Conservation (phyloP, 2,797 vertebrate species). For the Sorex maritimensis region DNA sequence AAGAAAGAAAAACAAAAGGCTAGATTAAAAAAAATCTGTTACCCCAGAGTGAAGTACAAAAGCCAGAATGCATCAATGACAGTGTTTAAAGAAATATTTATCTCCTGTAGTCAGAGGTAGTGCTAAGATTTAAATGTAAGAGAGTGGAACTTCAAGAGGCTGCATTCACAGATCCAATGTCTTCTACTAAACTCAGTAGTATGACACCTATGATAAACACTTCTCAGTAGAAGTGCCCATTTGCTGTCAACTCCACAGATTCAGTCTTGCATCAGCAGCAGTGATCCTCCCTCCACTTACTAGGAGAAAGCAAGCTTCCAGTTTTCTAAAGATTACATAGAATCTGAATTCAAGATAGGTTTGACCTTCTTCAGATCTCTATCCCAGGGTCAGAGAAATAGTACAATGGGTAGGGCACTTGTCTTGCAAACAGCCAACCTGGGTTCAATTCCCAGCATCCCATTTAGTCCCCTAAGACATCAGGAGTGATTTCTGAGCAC, state of each 20-base stretch:
- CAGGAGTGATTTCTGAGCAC: too few species aligned
- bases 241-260: background rate
- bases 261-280: background rate
- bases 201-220: background rate
- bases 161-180: background rate
- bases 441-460: too few species aligned
- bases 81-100: background rate
- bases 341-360: background rate
- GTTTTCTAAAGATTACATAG: conserved; percentile 21
- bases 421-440: too few species aligned
- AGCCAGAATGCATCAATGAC: background rate
- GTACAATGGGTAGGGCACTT: too few species aligned
- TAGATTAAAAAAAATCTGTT: background rate
- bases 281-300: background rate
- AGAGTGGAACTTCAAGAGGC: background rate
- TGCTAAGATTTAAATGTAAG: background rate
- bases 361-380: background rate
- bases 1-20: conserved; percentile 48
- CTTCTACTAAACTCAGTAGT: background rate
- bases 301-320: background rate
- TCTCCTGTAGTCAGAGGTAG: conserved; percentile 13
- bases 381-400: too few species aligned
- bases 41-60: background rate
- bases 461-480: too few species aligned
- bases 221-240: background rate